Evolutionary conservation across 2,888 invertebrate species (phyloP).

Genomic region (Conomelus anceps): DNA sequence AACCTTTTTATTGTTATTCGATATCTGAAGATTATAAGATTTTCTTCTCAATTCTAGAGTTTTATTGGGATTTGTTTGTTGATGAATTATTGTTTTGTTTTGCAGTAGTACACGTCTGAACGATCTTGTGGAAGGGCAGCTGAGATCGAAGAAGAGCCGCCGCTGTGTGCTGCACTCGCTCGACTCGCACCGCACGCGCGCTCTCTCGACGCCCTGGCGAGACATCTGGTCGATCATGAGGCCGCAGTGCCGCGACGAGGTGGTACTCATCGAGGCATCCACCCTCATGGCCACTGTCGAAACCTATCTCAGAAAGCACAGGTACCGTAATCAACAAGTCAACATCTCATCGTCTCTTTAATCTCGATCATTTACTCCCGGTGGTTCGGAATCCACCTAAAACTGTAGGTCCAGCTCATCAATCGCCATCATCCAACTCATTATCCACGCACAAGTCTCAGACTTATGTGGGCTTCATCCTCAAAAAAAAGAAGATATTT

Average conservation of each 20-base stretch:
- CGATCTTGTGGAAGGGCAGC: constrained; percentile 70
- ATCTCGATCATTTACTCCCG: too few relatives aligned
- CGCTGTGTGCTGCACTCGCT: constrained; percentile 84
- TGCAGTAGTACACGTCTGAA: constrained; percentile 61
- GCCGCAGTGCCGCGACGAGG: constrained; percentile 70
- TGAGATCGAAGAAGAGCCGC: constrained; percentile 80
- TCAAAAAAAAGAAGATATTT: too few relatives aligned
- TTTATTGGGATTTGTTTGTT: not conserved
- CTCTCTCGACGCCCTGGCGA: constrained; percentile 63
- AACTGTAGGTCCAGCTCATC: too few relatives aligned
- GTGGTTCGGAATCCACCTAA: too few relatives aligned
- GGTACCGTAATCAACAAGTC: too few relatives aligned
- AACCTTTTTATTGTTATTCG: too few relatives aligned
- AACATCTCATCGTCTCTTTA: too few relatives aligned
- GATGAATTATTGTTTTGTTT: not conserved
- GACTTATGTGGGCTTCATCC: too few relatives aligned
- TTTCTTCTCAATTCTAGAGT: too few relatives aligned
- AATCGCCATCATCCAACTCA: too few relatives aligned
- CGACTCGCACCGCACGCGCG: constrained; percentile 72
- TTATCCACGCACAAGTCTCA: too few relatives aligned
- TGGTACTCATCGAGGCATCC: constrained; percentile 79
- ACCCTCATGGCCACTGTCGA: constrained; percentile 79
- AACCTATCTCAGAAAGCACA: constrained; percentile 84
- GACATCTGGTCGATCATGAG: constrained; percentile 83
- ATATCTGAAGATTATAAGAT: too few relatives aligned